phyloP scores from a whole-genome alignment of 1,140 invertebrate species.

The Parapsyche elsis region DNA sequence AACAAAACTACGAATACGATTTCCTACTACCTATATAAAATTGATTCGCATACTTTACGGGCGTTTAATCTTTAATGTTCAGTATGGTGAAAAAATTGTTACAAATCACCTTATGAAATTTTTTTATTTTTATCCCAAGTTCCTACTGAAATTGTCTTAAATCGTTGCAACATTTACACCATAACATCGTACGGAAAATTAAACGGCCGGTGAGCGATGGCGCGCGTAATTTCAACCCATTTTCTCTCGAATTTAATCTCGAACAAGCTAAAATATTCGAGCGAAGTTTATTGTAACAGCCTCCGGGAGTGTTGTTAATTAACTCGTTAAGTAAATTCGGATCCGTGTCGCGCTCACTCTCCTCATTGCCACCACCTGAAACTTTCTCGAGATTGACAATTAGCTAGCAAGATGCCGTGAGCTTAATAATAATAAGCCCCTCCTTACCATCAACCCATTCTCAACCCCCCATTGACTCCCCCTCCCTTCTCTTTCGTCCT shows the following conservation, averaged over 20 bases:
- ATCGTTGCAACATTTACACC: not conserved
- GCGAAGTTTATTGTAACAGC: constrained; percentile 27
- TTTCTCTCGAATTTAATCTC: constrained; percentile 4
- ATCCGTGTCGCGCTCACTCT: constrained; percentile 22
- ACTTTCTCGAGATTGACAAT: constrained; percentile 42
- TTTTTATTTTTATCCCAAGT: too few relatives aligned
- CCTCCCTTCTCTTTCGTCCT: not conserved
- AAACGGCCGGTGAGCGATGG: not conserved
- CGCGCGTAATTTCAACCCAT: not conserved
- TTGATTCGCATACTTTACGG: too few relatives aligned
- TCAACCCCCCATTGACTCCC: not conserved
- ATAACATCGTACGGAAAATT: not conserved
- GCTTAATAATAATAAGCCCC: constrained; percentile 42
- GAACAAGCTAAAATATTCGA: not conserved
- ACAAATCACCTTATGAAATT: too few relatives aligned
- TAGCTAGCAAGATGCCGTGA: constrained; percentile 42
- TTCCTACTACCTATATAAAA: too few relatives aligned
- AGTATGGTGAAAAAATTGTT: too few relatives aligned
- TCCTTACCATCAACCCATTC: not conserved
- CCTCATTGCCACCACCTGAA: constrained; percentile 9
- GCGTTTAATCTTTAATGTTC: too few relatives aligned
- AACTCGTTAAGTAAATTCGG: constrained; percentile 38
- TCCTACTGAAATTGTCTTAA: too few relatives aligned
- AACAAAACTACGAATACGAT: too few relatives aligned
- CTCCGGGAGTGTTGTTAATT: constrained; percentile 37